Evolutionary conservation across 2,888 invertebrate species (phyloP).

Genomic region (Parthenolecanium corni): DNA sequence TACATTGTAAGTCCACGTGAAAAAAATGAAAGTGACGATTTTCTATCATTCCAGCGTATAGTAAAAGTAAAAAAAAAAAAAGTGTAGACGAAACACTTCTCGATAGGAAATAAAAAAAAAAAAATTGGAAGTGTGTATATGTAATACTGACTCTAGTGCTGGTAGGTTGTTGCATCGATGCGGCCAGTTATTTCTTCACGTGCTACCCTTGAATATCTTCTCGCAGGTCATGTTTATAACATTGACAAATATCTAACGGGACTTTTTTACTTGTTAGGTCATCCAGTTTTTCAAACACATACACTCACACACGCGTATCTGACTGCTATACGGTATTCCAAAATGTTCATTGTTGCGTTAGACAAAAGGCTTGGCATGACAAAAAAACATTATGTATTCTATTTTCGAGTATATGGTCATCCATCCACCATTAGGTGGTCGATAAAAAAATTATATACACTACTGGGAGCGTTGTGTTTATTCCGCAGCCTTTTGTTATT

Average conservation of each 20-base stretch:
- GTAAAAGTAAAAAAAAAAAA: neutral
- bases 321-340: neutral
- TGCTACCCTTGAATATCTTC: conserved; percentile 26
- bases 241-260: conserved; percentile 26
- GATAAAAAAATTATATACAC: no score
- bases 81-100: neutral
- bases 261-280: conserved; percentile 19
- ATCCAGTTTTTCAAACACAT: conserved; percentile 22
- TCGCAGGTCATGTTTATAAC: conserved; percentile 22
- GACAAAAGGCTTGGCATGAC: conserved; percentile 2
- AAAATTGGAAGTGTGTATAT: neutral
- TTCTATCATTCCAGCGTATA: no score
- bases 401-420: no score
- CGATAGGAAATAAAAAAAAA: no score
- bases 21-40: no score
- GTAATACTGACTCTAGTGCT: neutral
- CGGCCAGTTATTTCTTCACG: conserved; percentile 17
- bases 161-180: conserved; percentile 1
- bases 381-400: no score
- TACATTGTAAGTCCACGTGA: no score
- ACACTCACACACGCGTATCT: neutral
- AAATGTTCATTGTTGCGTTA: neutral
- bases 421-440: no score
- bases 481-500: no score
- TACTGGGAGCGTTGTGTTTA: no score